Conservation (phyloP, 1,140 invertebrate genomes). For the Helicorthomorpha holstii region DNA sequence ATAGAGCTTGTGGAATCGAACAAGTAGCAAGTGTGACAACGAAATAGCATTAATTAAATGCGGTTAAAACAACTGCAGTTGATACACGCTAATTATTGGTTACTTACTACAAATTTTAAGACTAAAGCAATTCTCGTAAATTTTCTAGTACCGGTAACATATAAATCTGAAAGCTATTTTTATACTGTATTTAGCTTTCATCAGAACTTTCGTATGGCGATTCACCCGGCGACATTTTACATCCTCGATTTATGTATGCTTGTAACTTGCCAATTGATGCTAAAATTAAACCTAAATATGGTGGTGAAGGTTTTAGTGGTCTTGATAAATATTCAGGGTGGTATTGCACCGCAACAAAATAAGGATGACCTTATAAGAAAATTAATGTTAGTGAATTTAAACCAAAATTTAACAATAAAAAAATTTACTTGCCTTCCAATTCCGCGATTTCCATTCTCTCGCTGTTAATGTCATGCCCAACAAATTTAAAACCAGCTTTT, state of each 20-base stretch:
- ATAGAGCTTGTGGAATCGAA: too few species aligned
- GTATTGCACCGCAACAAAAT: constrained; percentile 90
- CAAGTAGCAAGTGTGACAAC: neutral
- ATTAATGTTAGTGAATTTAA: too few species aligned
- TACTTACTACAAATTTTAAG: too few species aligned
- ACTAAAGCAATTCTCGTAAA: too few species aligned
- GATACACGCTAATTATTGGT: too few species aligned
- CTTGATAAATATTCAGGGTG: constrained; percentile 95
- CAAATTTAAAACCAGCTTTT: constrained; percentile 70
- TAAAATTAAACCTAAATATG: constrained; percentile 84
- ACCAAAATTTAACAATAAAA: too few species aligned
- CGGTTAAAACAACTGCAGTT: too few species aligned
- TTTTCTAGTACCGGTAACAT: too few species aligned
- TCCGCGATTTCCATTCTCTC: constrained; percentile 71
- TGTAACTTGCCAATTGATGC: constrained; percentile 61
- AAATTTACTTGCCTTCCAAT: constrained; percentile 25
- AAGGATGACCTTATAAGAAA: constrained; percentile 55
- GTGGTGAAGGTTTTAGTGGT: constrained; percentile 82
- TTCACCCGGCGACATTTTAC: neutral
- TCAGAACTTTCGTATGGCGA: constrained; percentile 1
- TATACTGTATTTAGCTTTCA: too few species aligned
- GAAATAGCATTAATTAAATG: neutral
- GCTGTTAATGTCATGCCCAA: constrained; percentile 57
- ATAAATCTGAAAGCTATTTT: too few species aligned
- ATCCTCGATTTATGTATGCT: constrained; percentile 36